Conservation (phyloP, 2,888 invertebrate species). For the Ormyrus nitidulus region DNA sequence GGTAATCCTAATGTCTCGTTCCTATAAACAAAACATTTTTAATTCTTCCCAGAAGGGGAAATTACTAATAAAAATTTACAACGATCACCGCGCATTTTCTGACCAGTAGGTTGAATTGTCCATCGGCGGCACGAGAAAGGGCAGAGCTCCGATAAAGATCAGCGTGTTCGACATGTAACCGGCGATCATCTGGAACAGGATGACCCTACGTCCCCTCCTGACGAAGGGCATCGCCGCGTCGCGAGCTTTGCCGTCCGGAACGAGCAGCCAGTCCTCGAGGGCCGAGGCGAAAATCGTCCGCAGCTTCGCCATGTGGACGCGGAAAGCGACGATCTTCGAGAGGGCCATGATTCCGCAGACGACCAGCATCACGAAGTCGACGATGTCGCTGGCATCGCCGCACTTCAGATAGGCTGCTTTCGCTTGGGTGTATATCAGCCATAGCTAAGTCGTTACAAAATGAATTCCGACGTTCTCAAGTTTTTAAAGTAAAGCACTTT, state of each 20-base stretch:
- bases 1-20: not conserved
- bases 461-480: too few relatives aligned
- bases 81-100: not conserved
- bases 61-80: not conserved
- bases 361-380: conserved; percentile 61
- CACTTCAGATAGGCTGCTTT: conserved; percentile 60
- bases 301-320: conserved; percentile 59
- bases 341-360: conserved; percentile 59
- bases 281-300: conserved; percentile 57
- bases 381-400: conserved; percentile 61
- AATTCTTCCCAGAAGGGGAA: not conserved
- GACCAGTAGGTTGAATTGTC: conserved; percentile 21
- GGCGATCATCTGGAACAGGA: conserved; percentile 60
- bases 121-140: conserved; percentile 31
- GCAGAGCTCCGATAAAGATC: conserved; percentile 24
- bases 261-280: conserved; percentile 61
- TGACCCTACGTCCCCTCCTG: conserved; percentile 59
- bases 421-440: conserved; percentile 56
- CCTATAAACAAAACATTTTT: not conserved
- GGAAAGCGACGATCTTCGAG: conserved; percentile 60
- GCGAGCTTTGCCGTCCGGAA: conserved; percentile 53
- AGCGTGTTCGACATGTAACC: conserved; percentile 54
- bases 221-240: conserved; percentile 59
- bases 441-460: conserved; percentile 48
- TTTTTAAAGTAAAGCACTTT: too few relatives aligned